A percentile compares a stretch with the other conserved stretches of the same genome.
These are phyloP conservation scores for Buathra laborator DNA, from an alignment of 2,888 invertebrate genomes.

Conservation along the genomic window DNA sequence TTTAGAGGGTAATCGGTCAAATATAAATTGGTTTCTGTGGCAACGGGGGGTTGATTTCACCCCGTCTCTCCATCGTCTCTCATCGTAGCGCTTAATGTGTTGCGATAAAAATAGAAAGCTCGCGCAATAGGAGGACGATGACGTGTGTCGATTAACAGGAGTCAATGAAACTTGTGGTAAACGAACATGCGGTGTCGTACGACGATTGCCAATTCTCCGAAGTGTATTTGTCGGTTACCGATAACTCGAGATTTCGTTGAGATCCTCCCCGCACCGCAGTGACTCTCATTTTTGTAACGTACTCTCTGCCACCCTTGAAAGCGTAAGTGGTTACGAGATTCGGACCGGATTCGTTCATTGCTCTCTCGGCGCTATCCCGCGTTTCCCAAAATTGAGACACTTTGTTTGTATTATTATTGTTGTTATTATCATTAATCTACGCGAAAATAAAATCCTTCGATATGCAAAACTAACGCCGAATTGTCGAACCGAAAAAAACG, in stretches of 20 bases:
- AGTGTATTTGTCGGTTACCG: slow-evolving; percentile 86
- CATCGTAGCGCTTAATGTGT: not conserved
- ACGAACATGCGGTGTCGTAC: slow-evolving; percentile 86
- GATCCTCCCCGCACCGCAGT: slow-evolving; percentile 75
- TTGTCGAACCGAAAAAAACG: not conserved
- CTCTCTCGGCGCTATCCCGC: slow-evolving; percentile 19
- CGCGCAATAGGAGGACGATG: not conserved
- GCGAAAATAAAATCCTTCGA: not conserved
- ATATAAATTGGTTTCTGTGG: slow-evolving; percentile 8
- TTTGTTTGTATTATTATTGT: slow-evolving; percentile 26
- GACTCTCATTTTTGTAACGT: slow-evolving; percentile 85
- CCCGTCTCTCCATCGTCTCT: not conserved
- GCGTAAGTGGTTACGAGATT: slow-evolving; percentile 85
- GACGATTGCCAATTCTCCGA: slow-evolving; percentile 87
- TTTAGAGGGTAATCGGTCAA: not conserved
- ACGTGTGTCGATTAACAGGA: not conserved
- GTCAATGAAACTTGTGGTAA: slow-evolving; percentile 39
- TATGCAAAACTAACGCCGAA: not conserved
- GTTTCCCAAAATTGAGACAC: not conserved
- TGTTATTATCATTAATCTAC: not conserved
- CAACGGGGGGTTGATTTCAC: slow-evolving; percentile 2
- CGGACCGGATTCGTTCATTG: slow-evolving; percentile 80
- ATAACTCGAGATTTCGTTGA: slow-evolving; percentile 85
- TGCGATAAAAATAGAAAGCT: not conserved
- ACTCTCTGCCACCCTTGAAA: slow-evolving; percentile 85